Conservation (phyloP, 1,140 invertebrate species). For the Sweltsa coloradensis region DNA sequence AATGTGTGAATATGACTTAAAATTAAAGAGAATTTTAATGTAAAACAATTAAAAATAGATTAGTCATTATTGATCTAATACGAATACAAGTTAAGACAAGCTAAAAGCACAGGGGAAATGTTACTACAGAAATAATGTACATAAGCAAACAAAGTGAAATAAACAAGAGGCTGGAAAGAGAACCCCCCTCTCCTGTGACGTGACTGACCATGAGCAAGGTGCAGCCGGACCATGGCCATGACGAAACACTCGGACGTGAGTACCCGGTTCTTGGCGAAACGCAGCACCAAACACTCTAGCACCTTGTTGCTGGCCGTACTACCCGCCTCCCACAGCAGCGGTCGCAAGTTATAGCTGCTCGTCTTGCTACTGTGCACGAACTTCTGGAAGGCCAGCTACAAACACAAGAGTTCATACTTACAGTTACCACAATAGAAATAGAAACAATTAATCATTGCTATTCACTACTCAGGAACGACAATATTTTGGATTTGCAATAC, state of each 20-base stretch:
- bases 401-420: conserved; percentile 18
- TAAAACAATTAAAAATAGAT: too few relatives aligned
- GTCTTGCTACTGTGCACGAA: conserved; percentile 45
- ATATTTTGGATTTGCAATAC: neutral
- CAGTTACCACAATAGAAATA: neutral
- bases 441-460: conserved; percentile 13
- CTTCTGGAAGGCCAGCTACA: conserved; percentile 44
- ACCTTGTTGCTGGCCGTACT: conserved; percentile 61
- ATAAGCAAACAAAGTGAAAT: too few relatives aligned
- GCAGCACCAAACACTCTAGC: conserved; percentile 52
- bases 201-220: conserved; percentile 55
- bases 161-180: too few relatives aligned
- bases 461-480: neutral
- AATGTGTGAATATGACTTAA: too few relatives aligned
- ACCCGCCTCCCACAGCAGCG: conserved; percentile 52
- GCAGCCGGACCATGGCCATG: conserved; percentile 53
- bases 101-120: too few relatives aligned
- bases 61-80: too few relatives aligned
- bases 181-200: too few relatives aligned
- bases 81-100: too few relatives aligned
- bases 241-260: conserved; percentile 50
- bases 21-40: too few relatives aligned
- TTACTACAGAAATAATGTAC: too few relatives aligned
- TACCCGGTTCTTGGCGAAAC: conserved; percentile 47
- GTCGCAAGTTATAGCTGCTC: conserved; percentile 48